Evolutionary conservation across 2,797 vertebrate genomes (phyloP).

Genomic region (Hydrophis major): DNA sequence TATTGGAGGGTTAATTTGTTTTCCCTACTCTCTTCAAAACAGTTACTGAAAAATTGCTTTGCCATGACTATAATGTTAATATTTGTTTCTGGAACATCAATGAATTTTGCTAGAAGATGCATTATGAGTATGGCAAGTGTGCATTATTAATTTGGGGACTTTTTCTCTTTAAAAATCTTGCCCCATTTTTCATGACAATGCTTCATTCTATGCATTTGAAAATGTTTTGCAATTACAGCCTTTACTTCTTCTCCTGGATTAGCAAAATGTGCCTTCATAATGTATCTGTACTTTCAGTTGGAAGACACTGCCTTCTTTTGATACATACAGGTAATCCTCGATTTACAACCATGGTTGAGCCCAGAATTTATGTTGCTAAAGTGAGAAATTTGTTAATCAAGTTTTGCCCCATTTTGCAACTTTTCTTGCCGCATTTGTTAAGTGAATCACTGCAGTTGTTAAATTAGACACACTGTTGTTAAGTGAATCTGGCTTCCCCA

Average conservation of each 20-base stretch:
- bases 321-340: neutral
- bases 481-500: too few species aligned
- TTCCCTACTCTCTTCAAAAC: neutral
- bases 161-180: neutral
- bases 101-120: neutral
- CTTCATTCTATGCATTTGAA: neutral
- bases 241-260: neutral
- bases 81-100: neutral
- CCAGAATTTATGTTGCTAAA: too few species aligned
- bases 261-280: neutral
- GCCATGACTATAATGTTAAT: neutral
- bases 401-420: too few species aligned
- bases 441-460: too few species aligned
- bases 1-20: neutral
- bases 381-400: too few species aligned
- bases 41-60: neutral
- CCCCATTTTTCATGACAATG: neutral
- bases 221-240: neutral
- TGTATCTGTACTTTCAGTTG: neutral
- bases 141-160: neutral
- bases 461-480: too few species aligned
- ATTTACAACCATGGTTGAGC: too few species aligned
- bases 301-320: neutral
- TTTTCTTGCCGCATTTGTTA: too few species aligned
- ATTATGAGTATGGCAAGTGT: neutral